Evolutionary conservation across 2,113 vertebrate genomes (phyloP).

Genomic region (Fulmarus glacialis): DNA sequence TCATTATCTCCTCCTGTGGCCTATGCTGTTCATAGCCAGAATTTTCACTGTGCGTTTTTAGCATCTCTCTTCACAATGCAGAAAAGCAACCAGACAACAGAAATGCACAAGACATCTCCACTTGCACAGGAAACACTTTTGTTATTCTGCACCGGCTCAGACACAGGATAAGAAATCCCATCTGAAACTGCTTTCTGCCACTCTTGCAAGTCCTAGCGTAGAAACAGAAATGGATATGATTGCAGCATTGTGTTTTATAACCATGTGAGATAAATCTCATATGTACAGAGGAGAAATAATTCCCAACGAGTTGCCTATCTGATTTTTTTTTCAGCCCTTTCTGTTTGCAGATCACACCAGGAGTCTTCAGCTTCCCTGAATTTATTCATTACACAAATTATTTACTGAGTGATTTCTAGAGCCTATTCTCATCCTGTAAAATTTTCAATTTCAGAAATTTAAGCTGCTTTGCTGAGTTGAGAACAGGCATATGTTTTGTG

Average conservation of each 20-base stretch:
- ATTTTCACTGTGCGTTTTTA: not conserved
- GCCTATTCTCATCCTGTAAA: not conserved
- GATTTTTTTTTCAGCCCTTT: not conserved
- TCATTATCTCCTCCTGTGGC: not conserved
- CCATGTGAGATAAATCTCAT: not conserved
- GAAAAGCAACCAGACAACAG: not conserved
- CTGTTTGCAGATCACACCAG: not conserved
- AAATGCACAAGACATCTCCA: not conserved
- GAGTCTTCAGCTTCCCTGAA: not conserved
- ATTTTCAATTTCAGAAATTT: not conserved
- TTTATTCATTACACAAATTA: not conserved
- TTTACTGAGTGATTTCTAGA: not conserved
- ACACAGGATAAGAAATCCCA: not conserved
- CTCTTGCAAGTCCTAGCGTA: not conserved
- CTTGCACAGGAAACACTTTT: not conserved
- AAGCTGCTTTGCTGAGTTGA: not conserved
- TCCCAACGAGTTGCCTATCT: not conserved
- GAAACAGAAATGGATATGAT: constrained; percentile 11
- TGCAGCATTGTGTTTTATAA: not conserved
- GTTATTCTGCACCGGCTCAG: not conserved
- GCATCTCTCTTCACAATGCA: not conserved
- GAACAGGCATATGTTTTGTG: not conserved
- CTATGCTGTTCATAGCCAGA: not conserved
- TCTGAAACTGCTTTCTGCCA: not conserved
- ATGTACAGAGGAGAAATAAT: not conserved